phyloP scores from a whole-genome alignment of 2,113 vertebrate genomes.

The Strigops habroptila region DNA sequence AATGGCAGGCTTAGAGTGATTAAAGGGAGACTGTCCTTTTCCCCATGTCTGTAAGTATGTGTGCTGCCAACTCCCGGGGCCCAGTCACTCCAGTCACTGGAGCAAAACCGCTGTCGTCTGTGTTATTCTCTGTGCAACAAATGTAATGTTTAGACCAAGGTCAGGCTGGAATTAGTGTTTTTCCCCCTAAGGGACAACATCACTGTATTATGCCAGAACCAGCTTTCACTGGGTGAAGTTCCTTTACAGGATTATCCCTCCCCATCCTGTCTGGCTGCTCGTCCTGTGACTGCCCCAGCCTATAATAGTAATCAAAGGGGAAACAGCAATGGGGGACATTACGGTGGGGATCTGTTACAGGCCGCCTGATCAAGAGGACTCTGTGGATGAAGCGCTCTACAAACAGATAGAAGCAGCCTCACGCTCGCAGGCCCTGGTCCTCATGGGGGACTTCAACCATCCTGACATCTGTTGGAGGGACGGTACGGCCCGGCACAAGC shows the following conservation, averaged over 20 bases:
- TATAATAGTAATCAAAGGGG: too few species aligned
- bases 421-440: too few species aligned
- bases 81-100: neutral
- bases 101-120: neutral
- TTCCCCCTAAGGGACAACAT: neutral
- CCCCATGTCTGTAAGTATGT: neutral
- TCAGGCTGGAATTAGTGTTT: neutral
- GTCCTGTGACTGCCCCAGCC: neutral
- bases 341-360: too few species aligned
- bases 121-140: neutral
- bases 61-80: neutral
- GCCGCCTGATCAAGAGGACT: too few species aligned
- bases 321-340: too few species aligned
- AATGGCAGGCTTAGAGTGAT: neutral
- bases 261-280: neutral
- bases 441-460: too few species aligned
- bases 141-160: neutral
- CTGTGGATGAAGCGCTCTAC: too few species aligned
- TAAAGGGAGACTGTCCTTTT: neutral
- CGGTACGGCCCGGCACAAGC: too few species aligned
- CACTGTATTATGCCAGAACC: neutral
- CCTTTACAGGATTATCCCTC: neutral
- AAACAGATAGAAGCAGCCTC: too few species aligned
- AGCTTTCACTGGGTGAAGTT: neutral
- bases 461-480: too few species aligned